Percentiles rank a stretch among this genome's conserved stretches.
Conservation (phyloP, 2,113 vertebrate genomes). For the Gavialis gangeticus region DNA sequence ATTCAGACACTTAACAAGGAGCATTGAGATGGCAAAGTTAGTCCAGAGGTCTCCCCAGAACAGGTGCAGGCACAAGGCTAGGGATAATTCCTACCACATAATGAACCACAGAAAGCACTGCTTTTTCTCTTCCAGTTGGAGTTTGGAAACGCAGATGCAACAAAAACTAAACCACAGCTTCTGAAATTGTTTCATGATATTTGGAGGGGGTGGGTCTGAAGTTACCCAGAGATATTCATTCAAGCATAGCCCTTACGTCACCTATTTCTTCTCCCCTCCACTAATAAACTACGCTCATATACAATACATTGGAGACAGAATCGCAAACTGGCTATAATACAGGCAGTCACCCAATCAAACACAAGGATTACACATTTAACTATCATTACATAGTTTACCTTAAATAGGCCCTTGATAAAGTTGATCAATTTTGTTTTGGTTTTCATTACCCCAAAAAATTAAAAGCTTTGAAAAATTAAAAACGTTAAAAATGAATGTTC, state of each 20-base stretch:
- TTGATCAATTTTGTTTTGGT: not conserved
- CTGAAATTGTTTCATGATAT: not conserved
- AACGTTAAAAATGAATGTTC: not conserved
- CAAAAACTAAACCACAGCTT: not conserved
- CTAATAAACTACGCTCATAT: not conserved
- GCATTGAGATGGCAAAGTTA: not conserved
- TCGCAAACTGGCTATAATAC: accelerated
- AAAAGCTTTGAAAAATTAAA: no score
- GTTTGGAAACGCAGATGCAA: not conserved
- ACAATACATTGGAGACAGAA: not conserved
- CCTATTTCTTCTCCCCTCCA: not conserved
- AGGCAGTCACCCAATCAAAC: not conserved
- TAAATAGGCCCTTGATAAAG: not conserved
- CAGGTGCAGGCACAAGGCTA: not conserved
- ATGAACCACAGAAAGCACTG: not conserved
- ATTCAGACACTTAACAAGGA: not conserved
- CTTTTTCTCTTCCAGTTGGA: not conserved
- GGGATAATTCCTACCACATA: not conserved
- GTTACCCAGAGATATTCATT: not conserved
- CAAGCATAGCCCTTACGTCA: not conserved
- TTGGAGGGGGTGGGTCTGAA: not conserved
- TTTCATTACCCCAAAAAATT: not conserved
- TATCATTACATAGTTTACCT: not conserved
- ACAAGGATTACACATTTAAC: not conserved
- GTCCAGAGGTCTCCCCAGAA: not conserved